phyloP scores from a whole-genome alignment of 2,113 vertebrate species.

The Sprattus sprattus region DNA sequence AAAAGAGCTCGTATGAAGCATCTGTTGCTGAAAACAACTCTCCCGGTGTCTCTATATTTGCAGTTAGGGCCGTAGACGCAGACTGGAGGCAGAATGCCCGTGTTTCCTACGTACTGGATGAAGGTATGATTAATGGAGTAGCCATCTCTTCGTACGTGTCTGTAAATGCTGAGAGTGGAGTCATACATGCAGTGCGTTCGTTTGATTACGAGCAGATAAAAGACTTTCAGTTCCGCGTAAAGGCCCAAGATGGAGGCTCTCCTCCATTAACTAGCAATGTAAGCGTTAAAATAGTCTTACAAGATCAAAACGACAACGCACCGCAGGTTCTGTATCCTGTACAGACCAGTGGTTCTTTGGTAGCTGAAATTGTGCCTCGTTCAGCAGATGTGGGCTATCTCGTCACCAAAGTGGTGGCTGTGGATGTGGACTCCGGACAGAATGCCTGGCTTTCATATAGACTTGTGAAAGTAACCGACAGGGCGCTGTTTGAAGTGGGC shows the following conservation, averaged over 20 bases:
- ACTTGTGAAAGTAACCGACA: slow-evolving; percentile 41
- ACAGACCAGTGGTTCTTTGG: slow-evolving; percentile 27
- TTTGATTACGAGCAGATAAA: slow-evolving; percentile 62
- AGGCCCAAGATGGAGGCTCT: slow-evolving; percentile 65
- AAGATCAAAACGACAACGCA: slow-evolving; percentile 67
- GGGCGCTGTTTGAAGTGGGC: slow-evolving; percentile 45
- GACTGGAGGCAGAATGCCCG: slow-evolving; percentile 12
- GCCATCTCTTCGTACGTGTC: slow-evolving; percentile 54
- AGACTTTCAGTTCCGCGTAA: slow-evolving; percentile 47
- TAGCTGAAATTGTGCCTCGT: slow-evolving; percentile 42
- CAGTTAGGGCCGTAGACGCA: not conserved
- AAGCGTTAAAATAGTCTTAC: slow-evolving; percentile 60
- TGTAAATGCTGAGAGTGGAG: slow-evolving; percentile 61
- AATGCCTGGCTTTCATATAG: slow-evolving; percentile 46
- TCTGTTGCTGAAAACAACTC: not conserved
- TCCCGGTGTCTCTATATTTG: not conserved
- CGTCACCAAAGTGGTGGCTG: slow-evolving; percentile 46
- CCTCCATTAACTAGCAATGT: slow-evolving; percentile 65
- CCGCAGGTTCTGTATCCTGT: slow-evolving; percentile 40
- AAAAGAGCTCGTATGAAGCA: slow-evolving; percentile 3
- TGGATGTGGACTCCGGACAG: slow-evolving; percentile 49
- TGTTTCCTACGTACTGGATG: slow-evolving; percentile 23
- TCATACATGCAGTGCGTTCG: slow-evolving; percentile 33
- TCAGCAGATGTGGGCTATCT: slow-evolving; percentile 45
- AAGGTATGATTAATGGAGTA: slow-evolving; percentile 19